Conservation (phyloP, 2,888 invertebrate species). For the Empis stercorea region DNA sequence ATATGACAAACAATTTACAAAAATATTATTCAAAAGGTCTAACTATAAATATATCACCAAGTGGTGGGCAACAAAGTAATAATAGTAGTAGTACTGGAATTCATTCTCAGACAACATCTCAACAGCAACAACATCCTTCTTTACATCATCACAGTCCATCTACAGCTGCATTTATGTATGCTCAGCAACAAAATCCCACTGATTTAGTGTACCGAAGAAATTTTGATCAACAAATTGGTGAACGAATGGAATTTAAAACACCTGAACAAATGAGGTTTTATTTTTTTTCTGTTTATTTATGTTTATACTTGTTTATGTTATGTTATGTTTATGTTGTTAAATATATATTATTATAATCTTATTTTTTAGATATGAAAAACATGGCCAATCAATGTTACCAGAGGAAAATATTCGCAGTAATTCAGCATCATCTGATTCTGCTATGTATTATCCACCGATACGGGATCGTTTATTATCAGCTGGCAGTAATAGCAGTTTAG, state of each 20-base stretch:
- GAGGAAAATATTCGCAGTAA: constrained; percentile 24
- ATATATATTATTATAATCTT: no score
- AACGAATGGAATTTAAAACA: constrained; percentile 15
- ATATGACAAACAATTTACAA: constrained; percentile 7
- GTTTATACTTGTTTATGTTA: no score
- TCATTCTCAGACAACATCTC: not conserved
- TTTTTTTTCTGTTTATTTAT: not conserved
- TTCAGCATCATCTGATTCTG: constrained; percentile 32
- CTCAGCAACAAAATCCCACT: constrained; percentile 27
- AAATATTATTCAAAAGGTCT: constrained; percentile 13
- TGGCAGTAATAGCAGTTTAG: constrained; percentile 16
- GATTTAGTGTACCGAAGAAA: constrained; percentile 27
- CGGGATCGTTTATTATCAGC: constrained; percentile 21
- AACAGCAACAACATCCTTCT: constrained; percentile 5
- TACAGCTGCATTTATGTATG: constrained; percentile 9
- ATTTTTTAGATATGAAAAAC: constrained; percentile 10
- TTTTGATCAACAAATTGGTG: constrained; percentile 21
- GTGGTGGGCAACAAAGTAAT: not conserved
- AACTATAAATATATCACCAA: constrained; percentile 9
- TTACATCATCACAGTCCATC: constrained; percentile 10
- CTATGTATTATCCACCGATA: constrained; percentile 23
- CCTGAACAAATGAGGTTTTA: constrained; percentile 13
- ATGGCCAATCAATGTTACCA: constrained; percentile 2
- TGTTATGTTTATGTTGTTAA: no score
- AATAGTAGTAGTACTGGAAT: not conserved